These are phyloP conservation scores for Cephus nigrinus DNA, from an alignment of 2,888 invertebrate genomes.

Conservation along the genomic window DNA sequence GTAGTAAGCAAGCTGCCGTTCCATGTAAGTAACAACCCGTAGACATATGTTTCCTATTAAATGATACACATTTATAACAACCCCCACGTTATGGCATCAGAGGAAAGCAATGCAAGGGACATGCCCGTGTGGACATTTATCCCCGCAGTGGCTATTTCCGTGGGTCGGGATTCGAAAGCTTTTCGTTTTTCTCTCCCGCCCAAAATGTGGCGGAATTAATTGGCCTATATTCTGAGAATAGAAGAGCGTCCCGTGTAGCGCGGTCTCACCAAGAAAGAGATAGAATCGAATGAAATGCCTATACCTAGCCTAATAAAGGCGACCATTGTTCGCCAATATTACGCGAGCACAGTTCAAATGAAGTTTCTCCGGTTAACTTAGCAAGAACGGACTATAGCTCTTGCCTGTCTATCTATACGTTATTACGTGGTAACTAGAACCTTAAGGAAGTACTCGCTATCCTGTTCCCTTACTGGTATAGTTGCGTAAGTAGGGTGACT, in stretches of 20 bases:
- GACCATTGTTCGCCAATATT: not conserved
- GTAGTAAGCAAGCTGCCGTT: not conserved
- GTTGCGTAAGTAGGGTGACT: not conserved
- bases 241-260: slow-evolving; percentile 20
- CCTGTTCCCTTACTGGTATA: not conserved
- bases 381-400: not conserved
- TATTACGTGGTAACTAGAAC: not conserved
- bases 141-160: slow-evolving; percentile 36
- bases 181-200: slow-evolving; percentile 43
- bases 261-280: not conserved
- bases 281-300: not conserved
- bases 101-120: slow-evolving; percentile 7
- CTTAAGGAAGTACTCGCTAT: not conserved
- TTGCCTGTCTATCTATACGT: not conserved
- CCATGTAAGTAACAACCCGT: not conserved
- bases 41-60: slow-evolving; percentile 30
- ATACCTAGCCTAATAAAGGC: not conserved
- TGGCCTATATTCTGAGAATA: slow-evolving; percentile 53
- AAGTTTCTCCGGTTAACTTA: not conserved
- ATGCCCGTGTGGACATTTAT: slow-evolving; percentile 30
- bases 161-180: slow-evolving; percentile 25
- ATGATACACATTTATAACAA: slow-evolving; percentile 26
- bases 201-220: slow-evolving; percentile 47
- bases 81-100: slow-evolving; percentile 1
- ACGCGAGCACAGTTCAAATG: not conserved